These are phyloP conservation scores for Capitulum mitella DNA, from an alignment of 2,888 invertebrate genomes.

Conservation along the genomic window DNA sequence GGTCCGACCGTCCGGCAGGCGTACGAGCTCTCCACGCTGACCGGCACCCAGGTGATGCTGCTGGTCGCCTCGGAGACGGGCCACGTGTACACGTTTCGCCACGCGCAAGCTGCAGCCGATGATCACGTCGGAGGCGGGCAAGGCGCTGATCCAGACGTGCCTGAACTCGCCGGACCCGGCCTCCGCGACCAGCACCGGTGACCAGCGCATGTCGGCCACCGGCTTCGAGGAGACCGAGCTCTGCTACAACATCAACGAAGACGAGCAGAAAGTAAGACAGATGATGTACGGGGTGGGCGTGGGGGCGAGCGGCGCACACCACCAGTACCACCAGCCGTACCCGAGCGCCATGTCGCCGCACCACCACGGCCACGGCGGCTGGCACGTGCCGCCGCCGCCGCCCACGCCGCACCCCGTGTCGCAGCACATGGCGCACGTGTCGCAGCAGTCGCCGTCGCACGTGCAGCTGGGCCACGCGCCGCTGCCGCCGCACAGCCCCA, in stretches of 20 bases:
- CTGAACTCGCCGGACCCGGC: constrained; percentile 89
- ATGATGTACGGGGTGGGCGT: constrained; percentile 73
- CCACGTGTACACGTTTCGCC: constrained; percentile 99
- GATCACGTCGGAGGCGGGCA: constrained; percentile 90
- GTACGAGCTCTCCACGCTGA: constrained; percentile 95
- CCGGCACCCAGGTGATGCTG: constrained; percentile 99
- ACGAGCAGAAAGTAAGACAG: constrained; percentile 95
- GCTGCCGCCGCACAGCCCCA: constrained; percentile 35
- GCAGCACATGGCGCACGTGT: constrained; percentile 27
- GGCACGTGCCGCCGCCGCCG: constrained; percentile 36
- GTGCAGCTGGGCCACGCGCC: constrained; percentile 33
- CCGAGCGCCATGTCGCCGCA: constrained; percentile 37
- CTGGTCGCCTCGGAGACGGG: constrained; percentile 98
- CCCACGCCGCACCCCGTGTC: constrained; percentile 20
- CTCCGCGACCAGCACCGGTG: constrained; percentile 51
- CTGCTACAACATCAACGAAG: constrained; percentile 74
- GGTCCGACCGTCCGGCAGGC: constrained; percentile 61
- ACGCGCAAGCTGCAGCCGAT: constrained; percentile 97
- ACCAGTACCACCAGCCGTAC: constrained; percentile 50
- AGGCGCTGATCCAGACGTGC: constrained; percentile 96
- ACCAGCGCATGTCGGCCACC: constrained; percentile 96
- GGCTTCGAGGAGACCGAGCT: constrained; percentile 98
- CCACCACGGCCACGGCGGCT: constrained; percentile 52
- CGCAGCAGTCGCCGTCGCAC: constrained; percentile 30
- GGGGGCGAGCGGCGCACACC: constrained; percentile 50